These are phyloP conservation scores for Hydrotaea diabolus DNA, from an alignment of 2,888 invertebrate genomes.

Conservation along the genomic window DNA sequence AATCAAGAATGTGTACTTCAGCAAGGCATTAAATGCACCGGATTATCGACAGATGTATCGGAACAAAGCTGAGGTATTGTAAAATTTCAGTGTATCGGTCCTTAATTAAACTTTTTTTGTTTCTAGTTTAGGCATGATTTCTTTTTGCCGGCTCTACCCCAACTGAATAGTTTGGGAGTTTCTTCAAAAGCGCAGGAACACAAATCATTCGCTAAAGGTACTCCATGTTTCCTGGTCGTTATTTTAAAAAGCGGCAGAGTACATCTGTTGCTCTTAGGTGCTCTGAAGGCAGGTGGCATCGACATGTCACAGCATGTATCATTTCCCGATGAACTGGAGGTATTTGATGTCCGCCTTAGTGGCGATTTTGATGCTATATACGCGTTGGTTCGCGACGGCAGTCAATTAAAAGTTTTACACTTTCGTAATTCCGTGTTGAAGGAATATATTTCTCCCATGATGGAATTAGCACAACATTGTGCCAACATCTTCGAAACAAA, in stretches of 20 bases:
- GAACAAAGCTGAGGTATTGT: constrained; percentile 72
- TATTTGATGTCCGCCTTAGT: constrained; percentile 86
- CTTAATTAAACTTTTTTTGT: background rate
- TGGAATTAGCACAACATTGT: constrained; percentile 86
- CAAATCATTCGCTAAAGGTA: constrained; percentile 83
- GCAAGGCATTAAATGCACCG: constrained; percentile 77
- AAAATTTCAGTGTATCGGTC: background rate
- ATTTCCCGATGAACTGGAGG: constrained; percentile 83
- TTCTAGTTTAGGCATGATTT: constrained; percentile 82
- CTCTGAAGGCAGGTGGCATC: constrained; percentile 89
- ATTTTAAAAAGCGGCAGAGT: constrained; percentile 89
- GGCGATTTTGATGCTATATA: constrained; percentile 87
- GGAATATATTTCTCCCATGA: constrained; percentile 77
- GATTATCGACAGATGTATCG: constrained; percentile 73
- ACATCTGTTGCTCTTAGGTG: constrained; percentile 90
- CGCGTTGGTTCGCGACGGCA: constrained; percentile 83
- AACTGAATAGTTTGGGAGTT: constrained; percentile 82
- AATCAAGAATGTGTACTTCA: constrained; percentile 90
- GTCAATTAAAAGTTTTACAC: constrained; percentile 84
- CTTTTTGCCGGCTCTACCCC: constrained; percentile 83
- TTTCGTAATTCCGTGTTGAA: constrained; percentile 78
- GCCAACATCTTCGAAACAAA: constrained; percentile 87
- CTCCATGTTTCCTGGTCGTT: constrained; percentile 89
- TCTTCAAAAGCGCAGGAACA: constrained; percentile 82
- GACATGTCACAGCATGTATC: constrained; percentile 83